A percentile compares a stretch with the other conserved stretches of the same genome.
Evolutionary conservation across 2,797 vertebrate genomes (phyloP).

Genomic region (Protosalanx chinensis): DNA sequence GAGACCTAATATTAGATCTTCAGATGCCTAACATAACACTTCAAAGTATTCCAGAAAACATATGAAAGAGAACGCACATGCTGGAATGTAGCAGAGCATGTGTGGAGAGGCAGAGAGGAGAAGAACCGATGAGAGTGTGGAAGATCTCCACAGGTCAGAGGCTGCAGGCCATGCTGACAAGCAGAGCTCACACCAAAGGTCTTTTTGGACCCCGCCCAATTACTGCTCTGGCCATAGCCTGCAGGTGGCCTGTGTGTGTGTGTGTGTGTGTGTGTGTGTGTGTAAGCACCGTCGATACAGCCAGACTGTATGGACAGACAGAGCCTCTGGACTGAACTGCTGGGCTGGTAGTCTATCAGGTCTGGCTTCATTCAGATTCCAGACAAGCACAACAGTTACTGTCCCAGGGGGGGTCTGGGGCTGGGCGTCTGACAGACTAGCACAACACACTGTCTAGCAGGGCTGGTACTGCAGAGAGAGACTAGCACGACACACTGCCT

Average conservation of each 20-base stretch:
- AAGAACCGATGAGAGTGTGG: slow-evolving; percentile 38
- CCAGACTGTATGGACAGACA: no score
- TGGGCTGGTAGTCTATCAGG: background rate
- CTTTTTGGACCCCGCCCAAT: slow-evolving; percentile 27
- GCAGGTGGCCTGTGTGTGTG: slow-evolving; percentile 2
- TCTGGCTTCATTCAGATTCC: background rate
- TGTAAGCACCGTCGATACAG: no score
- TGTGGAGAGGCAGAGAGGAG: background rate
- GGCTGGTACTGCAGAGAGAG: no score
- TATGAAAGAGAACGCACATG: background rate
- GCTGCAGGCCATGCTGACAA: slow-evolving; percentile 32
- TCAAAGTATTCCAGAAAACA: background rate
- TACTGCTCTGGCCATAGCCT: slow-evolving; percentile 12
- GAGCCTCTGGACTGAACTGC: background rate
- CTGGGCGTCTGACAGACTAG: no score
- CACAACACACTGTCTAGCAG: no score
- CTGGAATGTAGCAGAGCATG: background rate
- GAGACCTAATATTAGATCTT: background rate
- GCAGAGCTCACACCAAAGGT: slow-evolving; percentile 6
- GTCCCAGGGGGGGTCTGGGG: background rate
- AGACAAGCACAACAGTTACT: background rate
- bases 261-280: slow-evolving; percentile 13
- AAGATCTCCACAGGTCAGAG: slow-evolving; percentile 9
- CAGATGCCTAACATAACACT: background rate
- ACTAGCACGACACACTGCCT: no score